Evolutionary conservation across 2,797 vertebrate genomes (phyloP).

Genomic region (Chloroceryle amazona): DNA sequence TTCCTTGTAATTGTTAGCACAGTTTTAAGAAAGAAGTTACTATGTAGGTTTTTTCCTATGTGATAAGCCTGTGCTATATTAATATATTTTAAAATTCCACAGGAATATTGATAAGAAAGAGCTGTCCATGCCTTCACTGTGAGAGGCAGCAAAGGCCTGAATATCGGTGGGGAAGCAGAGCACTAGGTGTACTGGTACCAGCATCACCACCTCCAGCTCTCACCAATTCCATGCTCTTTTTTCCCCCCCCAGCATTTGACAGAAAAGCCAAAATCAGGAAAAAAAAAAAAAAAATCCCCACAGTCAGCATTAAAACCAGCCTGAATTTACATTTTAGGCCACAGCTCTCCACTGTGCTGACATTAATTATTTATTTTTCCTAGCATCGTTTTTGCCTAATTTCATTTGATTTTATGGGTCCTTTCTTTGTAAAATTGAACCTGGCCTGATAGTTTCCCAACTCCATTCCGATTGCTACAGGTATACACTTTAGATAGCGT

Average conservation of each 20-base stretch:
- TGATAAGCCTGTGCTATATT: too few species aligned
- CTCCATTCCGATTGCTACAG: background rate
- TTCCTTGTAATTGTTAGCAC: background rate
- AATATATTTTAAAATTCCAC: too few species aligned
- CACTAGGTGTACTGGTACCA: background rate
- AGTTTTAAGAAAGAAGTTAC: background rate
- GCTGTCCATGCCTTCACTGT: too few species aligned
- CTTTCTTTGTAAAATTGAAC: background rate
- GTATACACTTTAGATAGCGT: background rate
- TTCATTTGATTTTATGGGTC: background rate
- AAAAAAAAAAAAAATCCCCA: background rate
- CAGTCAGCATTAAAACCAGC: background rate
- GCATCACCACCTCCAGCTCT: background rate
- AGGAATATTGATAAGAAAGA: too few species aligned
- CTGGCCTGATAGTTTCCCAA: background rate
- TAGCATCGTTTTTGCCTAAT: background rate
- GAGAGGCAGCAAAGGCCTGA: too few species aligned
- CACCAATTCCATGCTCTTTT: background rate
- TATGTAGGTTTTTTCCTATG: background rate
- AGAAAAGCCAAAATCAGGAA: background rate
- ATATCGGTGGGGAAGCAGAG: too few species aligned
- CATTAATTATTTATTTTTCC: background rate
- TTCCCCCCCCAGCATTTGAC: background rate
- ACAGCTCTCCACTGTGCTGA: background rate
- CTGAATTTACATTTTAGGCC: background rate